Conservation (phyloP, 2,797 vertebrate genomes). For the Bovichtus variegatus region DNA sequence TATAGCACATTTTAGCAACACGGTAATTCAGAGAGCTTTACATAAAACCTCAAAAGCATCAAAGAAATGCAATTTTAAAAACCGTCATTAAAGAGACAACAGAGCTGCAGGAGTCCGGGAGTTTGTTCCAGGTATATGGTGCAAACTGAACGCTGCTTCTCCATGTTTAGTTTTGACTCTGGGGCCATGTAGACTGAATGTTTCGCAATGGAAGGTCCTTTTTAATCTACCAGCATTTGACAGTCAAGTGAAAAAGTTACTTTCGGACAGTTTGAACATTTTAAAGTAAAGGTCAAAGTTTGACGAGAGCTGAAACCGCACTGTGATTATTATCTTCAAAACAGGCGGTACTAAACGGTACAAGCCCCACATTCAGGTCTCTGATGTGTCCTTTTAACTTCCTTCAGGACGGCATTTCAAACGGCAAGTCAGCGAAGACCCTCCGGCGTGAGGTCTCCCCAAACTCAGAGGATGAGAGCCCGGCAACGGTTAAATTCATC, state of each 20-base stretch:
- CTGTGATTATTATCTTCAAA: not conserved
- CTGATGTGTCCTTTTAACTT: not conserved
- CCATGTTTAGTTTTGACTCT: too few species aligned
- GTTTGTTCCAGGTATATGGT: too few species aligned
- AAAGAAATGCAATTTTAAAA: too few species aligned
- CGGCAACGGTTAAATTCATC: slow-evolving; percentile 93
- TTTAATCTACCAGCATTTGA: not conserved
- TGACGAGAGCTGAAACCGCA: not conserved
- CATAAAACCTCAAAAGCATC: too few species aligned
- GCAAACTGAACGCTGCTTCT: too few species aligned
- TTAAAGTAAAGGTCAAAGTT: not conserved
- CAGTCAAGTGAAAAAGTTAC: not conserved
- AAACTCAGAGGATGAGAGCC: slow-evolving; percentile 96
- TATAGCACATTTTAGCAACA: too few species aligned
- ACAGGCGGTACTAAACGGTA: not conserved
- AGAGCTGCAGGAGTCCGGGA: too few species aligned
- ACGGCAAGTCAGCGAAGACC: slow-evolving; percentile 85
- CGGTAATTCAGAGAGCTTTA: too few species aligned
- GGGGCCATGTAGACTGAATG: not conserved
- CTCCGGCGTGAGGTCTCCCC: slow-evolving; percentile 91
- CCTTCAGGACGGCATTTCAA: slow-evolving; percentile 87
- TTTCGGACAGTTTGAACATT: slow-evolving; percentile 2
- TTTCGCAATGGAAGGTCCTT: not conserved
- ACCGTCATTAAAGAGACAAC: too few species aligned
- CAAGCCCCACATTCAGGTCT: not conserved